Conservation (phyloP, 2,888 invertebrate genomes). For the Polymixis lichenea region DNA sequence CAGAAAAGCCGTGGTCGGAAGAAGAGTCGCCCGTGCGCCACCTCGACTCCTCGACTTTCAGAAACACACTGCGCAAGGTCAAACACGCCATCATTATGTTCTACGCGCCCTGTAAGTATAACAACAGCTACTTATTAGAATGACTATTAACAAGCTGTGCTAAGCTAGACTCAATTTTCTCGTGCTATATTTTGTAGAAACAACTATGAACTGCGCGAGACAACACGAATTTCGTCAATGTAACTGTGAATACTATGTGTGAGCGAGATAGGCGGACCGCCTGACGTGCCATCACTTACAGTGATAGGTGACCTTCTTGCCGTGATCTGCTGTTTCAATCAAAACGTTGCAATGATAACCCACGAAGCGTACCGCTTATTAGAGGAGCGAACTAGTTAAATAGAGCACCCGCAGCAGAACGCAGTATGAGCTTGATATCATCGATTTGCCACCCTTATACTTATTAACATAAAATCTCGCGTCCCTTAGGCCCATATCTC, state of each 20-base stretch:
- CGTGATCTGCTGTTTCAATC: not conserved
- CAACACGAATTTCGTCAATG: not conserved
- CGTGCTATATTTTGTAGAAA: not conserved
- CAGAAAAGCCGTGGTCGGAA: constrained; percentile 95
- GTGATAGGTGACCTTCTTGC: too few relatives aligned
- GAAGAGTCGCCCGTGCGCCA: constrained; percentile 94
- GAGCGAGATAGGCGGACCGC: not conserved
- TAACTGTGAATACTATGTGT: not conserved
- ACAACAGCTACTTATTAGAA: not conserved
- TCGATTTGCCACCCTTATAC: not conserved
- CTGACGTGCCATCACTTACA: not conserved
- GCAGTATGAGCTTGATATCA: not conserved
- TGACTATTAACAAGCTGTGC: not conserved
- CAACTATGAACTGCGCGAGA: not conserved
- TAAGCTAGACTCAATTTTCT: not conserved
- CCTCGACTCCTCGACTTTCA: constrained; percentile 93
- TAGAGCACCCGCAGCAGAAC: not conserved
- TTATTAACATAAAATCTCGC: not conserved
- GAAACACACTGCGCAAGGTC: constrained; percentile 94
- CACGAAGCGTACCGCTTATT: not conserved
- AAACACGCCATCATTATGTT: constrained; percentile 97
- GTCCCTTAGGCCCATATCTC: too few relatives aligned
- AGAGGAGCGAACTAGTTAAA: not conserved
- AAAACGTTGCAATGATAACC: not conserved
- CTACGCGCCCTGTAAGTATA: constrained; percentile 96